phyloP scores from a whole-genome alignment of 2,888 invertebrate species.

The Dastarcus helophoroides region DNA sequence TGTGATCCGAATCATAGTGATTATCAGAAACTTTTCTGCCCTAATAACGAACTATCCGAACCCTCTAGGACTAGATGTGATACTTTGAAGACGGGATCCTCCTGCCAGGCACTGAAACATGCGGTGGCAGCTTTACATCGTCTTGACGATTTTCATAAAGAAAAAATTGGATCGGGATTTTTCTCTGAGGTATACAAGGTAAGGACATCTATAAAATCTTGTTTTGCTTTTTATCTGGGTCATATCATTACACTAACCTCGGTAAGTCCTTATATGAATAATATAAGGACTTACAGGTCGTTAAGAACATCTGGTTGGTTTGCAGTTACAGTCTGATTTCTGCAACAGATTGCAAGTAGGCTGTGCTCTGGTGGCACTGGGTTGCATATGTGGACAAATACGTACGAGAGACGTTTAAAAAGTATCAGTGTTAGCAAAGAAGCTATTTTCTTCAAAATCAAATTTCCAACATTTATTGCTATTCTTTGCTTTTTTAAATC shows the following conservation, averaged over 20 bases:
- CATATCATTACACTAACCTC: slow-evolving; percentile 7
- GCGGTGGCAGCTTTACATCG: slow-evolving; percentile 87
- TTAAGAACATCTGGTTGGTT: too few species aligned
- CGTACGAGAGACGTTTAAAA: too few species aligned
- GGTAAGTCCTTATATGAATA: slow-evolving; percentile 3
- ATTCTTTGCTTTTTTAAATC: too few species aligned
- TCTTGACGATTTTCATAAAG: slow-evolving; percentile 85
- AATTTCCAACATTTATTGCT: too few species aligned
- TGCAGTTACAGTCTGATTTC: too few species aligned
- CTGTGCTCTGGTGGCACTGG: too few species aligned
- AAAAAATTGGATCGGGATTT: slow-evolving; percentile 90
- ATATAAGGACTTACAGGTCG: too few species aligned
- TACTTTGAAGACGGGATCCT: slow-evolving; percentile 56
- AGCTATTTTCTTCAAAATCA: too few species aligned
- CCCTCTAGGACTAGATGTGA: slow-evolving; percentile 36
- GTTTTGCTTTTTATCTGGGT: slow-evolving; percentile 6
- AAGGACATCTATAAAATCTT: slow-evolving; percentile 30
- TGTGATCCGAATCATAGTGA: slow-evolving; percentile 34
- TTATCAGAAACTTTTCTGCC: slow-evolving; percentile 33
- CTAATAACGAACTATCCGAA: slow-evolving; percentile 35
- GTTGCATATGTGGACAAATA: too few species aligned
- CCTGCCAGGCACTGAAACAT: slow-evolving; percentile 81
- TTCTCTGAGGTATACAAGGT: slow-evolving; percentile 98
- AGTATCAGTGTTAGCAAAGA: too few species aligned
- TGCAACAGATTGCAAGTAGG: too few species aligned